Base-by-base conservation (phyloP, 1,140 invertebrate genomes). In the Chrysomallon squamiferum region DNA sequence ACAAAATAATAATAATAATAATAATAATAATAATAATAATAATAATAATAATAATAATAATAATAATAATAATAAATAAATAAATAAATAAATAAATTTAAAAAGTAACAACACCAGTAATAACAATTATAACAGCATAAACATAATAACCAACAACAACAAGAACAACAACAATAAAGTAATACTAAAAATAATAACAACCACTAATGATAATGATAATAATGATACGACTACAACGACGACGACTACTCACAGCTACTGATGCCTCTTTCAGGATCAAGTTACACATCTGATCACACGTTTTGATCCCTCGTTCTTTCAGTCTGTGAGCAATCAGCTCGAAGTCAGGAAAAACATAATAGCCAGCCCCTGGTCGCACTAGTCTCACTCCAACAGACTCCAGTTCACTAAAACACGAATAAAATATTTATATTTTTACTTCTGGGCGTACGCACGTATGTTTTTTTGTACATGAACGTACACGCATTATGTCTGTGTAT, bases 321-420 rank as follows among this genome's bases (percentile, higher is more conserved):
- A 84, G 65, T 9, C 65, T 63, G 9, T 71, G 18, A 60, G 67
- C 62, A 7, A 84, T 57, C 9, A 81, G 62, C 41, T 76, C 77
- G 66, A 84, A 83, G 56, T 83, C 76, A 0, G 81, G 81, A 47
- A 83, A 81, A 7, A 84, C 78, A 64, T 83, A 83, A 64, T 76
- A 83, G 1, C 81, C 80, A 18, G 72, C 77, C 49, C 49, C 71
- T 35, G 82, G 76, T 11, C 59, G 41, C 1, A 76, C 60, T 22
- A 71, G 68, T 47, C 68, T 77, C 11, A 84, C 76, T 15, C 79
- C 81, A 9, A 80, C 74, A n/a, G 75, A 74, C 15, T 62, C 68
- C 56, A 84, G 65, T 33, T 83, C 78, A 35, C 80, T 84, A 59
- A 11, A 66, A 29, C 15, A 52, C 20, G 5, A 41, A 49, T 27